Evolutionary conservation across 30 jellyfish, hydroid and myxozoan species (phyloP), one percentile per base, ranked within the genome.

Genomic region (Aurelia coerulea): DNA sequence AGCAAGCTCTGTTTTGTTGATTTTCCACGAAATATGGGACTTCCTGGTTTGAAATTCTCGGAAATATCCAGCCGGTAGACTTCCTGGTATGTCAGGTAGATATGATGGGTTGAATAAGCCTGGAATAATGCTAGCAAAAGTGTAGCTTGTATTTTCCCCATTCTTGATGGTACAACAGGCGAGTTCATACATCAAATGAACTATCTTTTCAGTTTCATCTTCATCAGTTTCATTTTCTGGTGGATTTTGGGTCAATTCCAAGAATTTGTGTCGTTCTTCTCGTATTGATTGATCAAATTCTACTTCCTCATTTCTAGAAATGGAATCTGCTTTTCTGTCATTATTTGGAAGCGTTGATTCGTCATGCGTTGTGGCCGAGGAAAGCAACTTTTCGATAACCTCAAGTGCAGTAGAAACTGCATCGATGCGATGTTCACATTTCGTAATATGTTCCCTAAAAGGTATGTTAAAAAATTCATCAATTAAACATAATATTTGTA

Each of bases 111-210:
- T 29, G 78, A 71, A 91, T 37, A 91, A 74, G 17, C 74, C 68
- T 18, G 97, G 97, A 0, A 91, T 34, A 7, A 91, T 88, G 62
- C 96, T 85, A 58, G 96, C 96, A 80, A 79, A 91, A 10, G 92
- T 77, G 72, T 91, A 85, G 32, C 79, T 18, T 12, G 80, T 72
- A 71, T 73, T 64, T 50, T 73, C 88, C 29, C 97, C 97, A 6
- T 65, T 42, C 53, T 85, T 85, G 56, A 78, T 72, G 29, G 86
- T 81, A 34, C 77, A 18, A 17, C 96, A 91, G 17, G 97, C 97
- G 14, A 91, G 81, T 19, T 62, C 80, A 14, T 75, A 65, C 73
- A 91, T 58, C 84, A 90, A 69, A 23, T 19, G 53, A 19, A 29
- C 39, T 10, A 76, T 76, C 23, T 58, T 77, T n/a, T 62, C 42